Conservation (phyloP, 2,888 invertebrate species). For the Malthinus flaveolus region DNA sequence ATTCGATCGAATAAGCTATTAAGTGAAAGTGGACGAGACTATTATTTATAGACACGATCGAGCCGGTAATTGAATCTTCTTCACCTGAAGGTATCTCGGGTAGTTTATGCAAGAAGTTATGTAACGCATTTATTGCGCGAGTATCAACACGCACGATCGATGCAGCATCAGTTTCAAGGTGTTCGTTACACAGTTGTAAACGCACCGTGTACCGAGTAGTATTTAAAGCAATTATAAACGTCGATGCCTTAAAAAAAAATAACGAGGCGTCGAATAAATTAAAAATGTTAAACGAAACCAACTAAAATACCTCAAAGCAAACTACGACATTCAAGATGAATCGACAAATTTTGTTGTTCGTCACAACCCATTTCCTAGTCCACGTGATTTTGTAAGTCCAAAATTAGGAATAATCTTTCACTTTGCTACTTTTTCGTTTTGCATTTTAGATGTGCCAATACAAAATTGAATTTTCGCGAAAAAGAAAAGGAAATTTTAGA, state of each 20-base stretch:
- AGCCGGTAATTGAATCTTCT: too few species aligned
- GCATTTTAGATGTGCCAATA: constrained; percentile 70
- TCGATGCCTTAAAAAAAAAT: neutral
- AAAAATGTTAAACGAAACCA: constrained; percentile 4
- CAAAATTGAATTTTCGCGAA: constrained; percentile 88
- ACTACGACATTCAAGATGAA: constrained; percentile 34
- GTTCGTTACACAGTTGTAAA: constrained; percentile 19
- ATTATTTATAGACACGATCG: too few species aligned
- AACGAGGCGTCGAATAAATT: constrained; percentile 1
- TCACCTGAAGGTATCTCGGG: too few species aligned
- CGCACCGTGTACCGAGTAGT: constrained; percentile 6
- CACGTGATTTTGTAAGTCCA: constrained; percentile 58
- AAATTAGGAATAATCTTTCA: constrained; percentile 4
- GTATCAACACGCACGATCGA: constrained; percentile 35
- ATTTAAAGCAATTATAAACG: neutral
- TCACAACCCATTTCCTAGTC: constrained; percentile 51
- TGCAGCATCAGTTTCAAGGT: constrained; percentile 34
- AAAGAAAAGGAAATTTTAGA: constrained; percentile 94
- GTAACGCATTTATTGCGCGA: constrained; percentile 33
- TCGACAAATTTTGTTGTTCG: constrained; percentile 49
- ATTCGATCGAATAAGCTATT: too few species aligned
- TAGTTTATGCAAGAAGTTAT: constrained; percentile 19
- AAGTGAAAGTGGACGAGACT: too few species aligned
- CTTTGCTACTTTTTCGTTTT: constrained; percentile 10
- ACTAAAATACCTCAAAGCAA: constrained; percentile 2